A percentile compares a stretch with the other conserved stretches of the same genome.
Conservation (phyloP, 2,888 invertebrate species). For the Tyria jacobaeae region DNA sequence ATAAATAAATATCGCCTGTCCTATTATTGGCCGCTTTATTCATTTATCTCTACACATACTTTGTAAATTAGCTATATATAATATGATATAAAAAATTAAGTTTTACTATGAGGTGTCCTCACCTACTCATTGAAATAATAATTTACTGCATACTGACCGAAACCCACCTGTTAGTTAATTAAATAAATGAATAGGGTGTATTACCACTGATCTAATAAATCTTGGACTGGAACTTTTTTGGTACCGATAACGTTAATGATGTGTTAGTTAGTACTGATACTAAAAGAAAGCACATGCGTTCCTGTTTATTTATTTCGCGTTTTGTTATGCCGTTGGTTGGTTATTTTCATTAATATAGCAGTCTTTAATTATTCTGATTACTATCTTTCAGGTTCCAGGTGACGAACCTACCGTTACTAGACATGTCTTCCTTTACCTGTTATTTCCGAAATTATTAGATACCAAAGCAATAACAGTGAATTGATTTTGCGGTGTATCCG, state of each 20-base stretch:
- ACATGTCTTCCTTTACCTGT: not conserved
- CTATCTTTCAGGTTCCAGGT: no score
- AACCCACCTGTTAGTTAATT: constrained; percentile 64
- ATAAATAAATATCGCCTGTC: not conserved
- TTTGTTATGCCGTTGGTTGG: not conserved
- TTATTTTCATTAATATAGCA: not conserved
- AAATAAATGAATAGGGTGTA: constrained; percentile 67
- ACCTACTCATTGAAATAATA: constrained; percentile 38
- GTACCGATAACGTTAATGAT: constrained; percentile 74
- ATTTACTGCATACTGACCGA: constrained; percentile 58
- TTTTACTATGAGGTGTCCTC: constrained; percentile 46
- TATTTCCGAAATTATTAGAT: no score
- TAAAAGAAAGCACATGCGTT: constrained; percentile 12
- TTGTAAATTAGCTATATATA: no score
- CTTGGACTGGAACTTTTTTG: constrained; percentile 57
- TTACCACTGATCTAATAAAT: constrained; percentile 67
- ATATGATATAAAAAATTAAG: constrained; percentile 34
- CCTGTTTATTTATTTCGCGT: constrained; percentile 13
- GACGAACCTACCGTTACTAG: not conserved
- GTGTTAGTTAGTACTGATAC: constrained; percentile 51
- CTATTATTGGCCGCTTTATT: not conserved
- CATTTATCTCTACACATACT: no score
- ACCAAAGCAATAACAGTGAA: no score
- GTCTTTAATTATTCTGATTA: no score
- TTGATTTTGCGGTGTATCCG: no score